Percentiles rank a stretch among this genome's conserved stretches.
phyloP scores from a whole-genome alignment of 2,113 vertebrate species.

The Hemiscyllium ocellatum region DNA sequence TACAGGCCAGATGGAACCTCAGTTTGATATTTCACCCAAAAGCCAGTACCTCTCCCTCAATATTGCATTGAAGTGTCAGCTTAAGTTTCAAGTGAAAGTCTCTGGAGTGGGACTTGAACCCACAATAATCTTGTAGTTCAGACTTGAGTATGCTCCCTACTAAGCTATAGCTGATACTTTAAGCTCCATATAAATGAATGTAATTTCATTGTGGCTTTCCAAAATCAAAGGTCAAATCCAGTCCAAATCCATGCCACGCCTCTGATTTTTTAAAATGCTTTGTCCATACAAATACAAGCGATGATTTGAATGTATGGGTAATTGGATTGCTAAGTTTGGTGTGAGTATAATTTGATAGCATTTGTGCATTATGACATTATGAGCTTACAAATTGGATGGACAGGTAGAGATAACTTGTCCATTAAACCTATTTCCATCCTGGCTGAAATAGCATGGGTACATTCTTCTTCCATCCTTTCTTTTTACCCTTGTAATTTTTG shows the following conservation, averaged over 20 bases:
- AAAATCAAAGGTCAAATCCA: too few species aligned
- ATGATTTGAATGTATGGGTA: neutral
- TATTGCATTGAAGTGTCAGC: too few species aligned
- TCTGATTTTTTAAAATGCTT: neutral
- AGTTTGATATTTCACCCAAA: too few species aligned
- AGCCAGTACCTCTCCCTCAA: too few species aligned
- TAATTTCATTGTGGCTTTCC: neutral
- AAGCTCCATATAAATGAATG: neutral
- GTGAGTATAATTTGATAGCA: neutral
- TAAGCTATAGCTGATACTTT: too few species aligned
- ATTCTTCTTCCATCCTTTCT: neutral
- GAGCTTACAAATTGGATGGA: neutral
- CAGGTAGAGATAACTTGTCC: neutral
- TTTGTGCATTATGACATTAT: neutral
- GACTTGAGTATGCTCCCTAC: too few species aligned
- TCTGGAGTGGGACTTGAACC: too few species aligned
- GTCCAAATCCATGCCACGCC: neutral
- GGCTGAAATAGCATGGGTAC: neutral
- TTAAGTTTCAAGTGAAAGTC: too few species aligned
- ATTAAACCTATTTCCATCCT: neutral
- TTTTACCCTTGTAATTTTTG: neutral
- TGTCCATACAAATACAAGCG: neutral
- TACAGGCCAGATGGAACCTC: too few species aligned
- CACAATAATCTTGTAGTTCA: too few species aligned
- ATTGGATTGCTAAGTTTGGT: neutral